Conservation (phyloP, 2,113 vertebrate species). For the Chloropsis cyanopogon region DNA sequence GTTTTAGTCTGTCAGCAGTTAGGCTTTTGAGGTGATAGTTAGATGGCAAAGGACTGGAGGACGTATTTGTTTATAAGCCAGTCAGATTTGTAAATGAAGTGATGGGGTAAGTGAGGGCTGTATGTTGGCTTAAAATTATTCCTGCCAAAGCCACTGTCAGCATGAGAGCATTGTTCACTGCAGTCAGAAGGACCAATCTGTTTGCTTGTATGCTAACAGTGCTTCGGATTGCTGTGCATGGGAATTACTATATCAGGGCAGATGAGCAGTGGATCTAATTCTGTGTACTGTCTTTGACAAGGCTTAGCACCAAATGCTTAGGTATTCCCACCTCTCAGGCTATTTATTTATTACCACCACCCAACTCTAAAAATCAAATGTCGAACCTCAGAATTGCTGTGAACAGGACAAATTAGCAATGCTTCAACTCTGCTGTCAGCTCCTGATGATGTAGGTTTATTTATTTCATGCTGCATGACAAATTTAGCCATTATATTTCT, state of each 20-base stretch:
- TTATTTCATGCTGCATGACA: background rate
- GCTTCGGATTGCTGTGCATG: background rate
- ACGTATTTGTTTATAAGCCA: background rate
- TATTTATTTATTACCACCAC: background rate
- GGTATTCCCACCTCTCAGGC: constrained; percentile 41
- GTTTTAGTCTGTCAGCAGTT: background rate
- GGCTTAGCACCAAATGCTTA: constrained; percentile 33
- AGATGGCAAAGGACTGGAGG: background rate
- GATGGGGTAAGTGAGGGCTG: background rate
- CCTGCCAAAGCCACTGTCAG: background rate
- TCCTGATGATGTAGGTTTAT: background rate
- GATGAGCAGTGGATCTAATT: constrained; percentile 29
- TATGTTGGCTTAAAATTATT: background rate
- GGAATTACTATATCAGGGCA: background rate
- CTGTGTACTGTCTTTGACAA: background rate
- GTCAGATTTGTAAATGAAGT: background rate
- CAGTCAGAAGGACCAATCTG: background rate
- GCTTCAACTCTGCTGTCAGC: background rate
- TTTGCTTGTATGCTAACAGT: background rate
- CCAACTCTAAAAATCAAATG: background rate
- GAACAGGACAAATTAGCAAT: background rate
- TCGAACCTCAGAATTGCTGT: background rate
- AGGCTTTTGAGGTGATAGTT: background rate
- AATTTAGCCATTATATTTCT: background rate
- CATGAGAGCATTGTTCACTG: background rate